Base-by-base conservation (phyloP, 2,113 vertebrate genomes). In the Agapornis roseicollis region DNA sequence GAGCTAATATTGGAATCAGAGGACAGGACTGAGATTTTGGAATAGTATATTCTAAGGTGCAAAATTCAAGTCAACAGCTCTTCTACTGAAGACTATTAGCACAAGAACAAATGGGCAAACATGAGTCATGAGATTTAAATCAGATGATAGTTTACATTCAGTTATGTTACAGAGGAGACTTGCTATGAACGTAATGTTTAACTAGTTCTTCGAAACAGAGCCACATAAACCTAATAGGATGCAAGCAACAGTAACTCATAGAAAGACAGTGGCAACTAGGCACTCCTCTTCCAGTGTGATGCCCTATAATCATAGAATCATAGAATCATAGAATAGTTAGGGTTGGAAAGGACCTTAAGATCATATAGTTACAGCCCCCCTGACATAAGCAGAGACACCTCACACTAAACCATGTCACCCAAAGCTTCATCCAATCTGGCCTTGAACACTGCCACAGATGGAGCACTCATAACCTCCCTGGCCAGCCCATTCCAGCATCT, bases 231-330 rank as follows among this genome's bases (percentile, higher is more conserved):
- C 20, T 41, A 83, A 52, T 3, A 66, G 7, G 17, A 28, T 13
- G 24, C 35, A 52, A 69, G 29, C 2, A 69, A 3, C 10, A 7
- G 2, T 37, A 33, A 37, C 7, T 33, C 3, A 1, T 5, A 31
- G 3, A 25, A 64, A 85, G 2, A 24, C 28, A 27, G 6, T 42
- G 4, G 6, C 37, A 71, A 31, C 4, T 2, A 35, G 5, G 23
- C 15, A 53, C 16, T 42, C 17, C 6, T 60, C 9, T 50, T 60
- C n/a, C 1, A 1, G 12, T 42, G 8, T 11, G 19, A 10, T 39
- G 20, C 3, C 10, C 16, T 56, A 2, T 39, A 29, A 39, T 44
- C 1, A 19, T 68, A 31, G 5, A n/a, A n/a, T n/a, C n/a, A n/a
- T n/a, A n/a, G n/a, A n/a, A n/a, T n/a, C n/a, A n/a, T n/a, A n/a